Evolutionary conservation across 2,888 invertebrate species (phyloP), one percentile per base, ranked within the genome.

Genomic region (Syrphus vitripennis): DNA sequence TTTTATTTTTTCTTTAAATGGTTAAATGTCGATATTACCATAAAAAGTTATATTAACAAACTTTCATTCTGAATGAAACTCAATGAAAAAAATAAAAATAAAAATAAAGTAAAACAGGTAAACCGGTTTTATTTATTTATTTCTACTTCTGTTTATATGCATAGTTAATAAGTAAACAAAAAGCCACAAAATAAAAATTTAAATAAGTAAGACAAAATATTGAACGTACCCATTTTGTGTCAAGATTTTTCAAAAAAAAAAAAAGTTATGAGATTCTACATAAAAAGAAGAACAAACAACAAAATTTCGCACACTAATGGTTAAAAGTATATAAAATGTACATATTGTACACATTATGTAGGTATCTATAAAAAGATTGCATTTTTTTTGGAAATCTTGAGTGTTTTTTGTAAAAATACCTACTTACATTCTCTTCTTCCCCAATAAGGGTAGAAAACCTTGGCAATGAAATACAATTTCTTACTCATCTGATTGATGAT

Each of bases 11-110:
- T 57, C 37, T 50, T 26, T 61, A n/a, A 63, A 74, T 78, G 69
- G 59, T 31, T 19, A 83, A 83, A 83, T 83, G 78, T 69, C 83
- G 83, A 78, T 79, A 79, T 83, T 83, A 70, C 24, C 83, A 83
- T 83, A 83, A 79, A 79, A 79, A 61, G 74, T 67, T 69, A 63
- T 79, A 79, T 79, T 79, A 69, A 72, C 57, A 83, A 83, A 79
- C 72, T 63, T 67, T 70, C 69, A 42, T 70, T 74, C 69, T 83
- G 67, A 83, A 83, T 78, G 83, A 78, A 78, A 37, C 6, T 19
- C 19, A 53, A 69, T 16, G 3, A 14, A 19, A 26, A 63, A 42
- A 12, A 10, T 16, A 31, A 55, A 26, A 50, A 50, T n/a, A 50
- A n/a, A 10, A 10, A 50, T 4, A 24, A 50, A 3, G 12, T 14